phyloP scores from a whole-genome alignment of 2,888 invertebrate genomes.

The Morpho achilles region DNA sequence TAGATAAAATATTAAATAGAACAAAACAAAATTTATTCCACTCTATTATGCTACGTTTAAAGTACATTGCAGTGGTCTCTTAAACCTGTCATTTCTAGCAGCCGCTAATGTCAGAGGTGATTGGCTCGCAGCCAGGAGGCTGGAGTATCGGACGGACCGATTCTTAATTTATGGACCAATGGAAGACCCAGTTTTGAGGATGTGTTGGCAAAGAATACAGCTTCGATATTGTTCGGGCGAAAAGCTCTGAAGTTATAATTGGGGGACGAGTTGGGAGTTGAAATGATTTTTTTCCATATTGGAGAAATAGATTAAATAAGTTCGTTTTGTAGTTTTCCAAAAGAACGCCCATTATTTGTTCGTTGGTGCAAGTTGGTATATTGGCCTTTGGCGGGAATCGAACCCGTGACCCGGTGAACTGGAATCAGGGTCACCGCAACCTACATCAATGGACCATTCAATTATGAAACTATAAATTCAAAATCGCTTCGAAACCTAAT shows the following conservation, averaged over 20 bases:
- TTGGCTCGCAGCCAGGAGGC: constrained; percentile 40
- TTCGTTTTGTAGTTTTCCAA: no score
- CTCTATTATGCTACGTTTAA: constrained; percentile 11
- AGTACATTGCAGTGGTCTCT: constrained; percentile 31
- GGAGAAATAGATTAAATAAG: no score
- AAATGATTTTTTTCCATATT: no score
- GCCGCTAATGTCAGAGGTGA: constrained; percentile 42
- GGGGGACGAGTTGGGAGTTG: neutral
- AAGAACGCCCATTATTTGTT: no score
- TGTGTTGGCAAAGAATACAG: constrained; percentile 18
- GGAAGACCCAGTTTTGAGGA: constrained; percentile 13
- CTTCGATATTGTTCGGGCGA: constrained; percentile 20
- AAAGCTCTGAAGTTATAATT: constrained; percentile 8
- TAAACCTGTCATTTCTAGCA: constrained; percentile 40
- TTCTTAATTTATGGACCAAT: constrained; percentile 30
- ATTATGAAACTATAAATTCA: no score
- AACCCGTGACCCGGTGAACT: no score
- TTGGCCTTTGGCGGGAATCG: no score
- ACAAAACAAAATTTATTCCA: no score
- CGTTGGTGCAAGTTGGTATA: no score
- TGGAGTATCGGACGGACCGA: constrained; percentile 26
- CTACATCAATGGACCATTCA: no score
- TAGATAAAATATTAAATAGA: neutral
- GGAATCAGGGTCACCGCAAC: no score
- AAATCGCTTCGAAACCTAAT: no score